These are phyloP conservation scores for Cheilosia scutellata DNA, from an alignment of 2,888 invertebrate species.

Conservation along the genomic window DNA sequence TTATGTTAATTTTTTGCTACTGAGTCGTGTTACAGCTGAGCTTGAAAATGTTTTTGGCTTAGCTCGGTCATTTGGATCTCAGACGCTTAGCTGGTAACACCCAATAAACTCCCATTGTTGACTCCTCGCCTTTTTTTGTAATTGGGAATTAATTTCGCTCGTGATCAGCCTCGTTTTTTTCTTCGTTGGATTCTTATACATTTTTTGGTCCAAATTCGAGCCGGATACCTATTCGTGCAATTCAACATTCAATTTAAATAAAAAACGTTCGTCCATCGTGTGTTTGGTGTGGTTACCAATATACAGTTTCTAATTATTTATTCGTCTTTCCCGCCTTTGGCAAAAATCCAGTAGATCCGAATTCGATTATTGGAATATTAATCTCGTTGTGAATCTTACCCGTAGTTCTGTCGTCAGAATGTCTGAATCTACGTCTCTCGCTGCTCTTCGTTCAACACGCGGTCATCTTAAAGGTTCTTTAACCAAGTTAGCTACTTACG, in stretches of 20 bases:
- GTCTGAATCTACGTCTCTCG: not conserved
- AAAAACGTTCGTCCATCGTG: not conserved
- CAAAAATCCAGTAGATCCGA: not conserved
- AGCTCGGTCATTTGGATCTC: no score
- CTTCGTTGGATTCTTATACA: no score
- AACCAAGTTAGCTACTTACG: not conserved
- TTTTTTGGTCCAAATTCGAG: constrained; percentile 6
- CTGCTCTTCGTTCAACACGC: constrained; percentile 12
- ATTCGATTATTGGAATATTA: not conserved
- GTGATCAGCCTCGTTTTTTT: no score
- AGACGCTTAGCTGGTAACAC: no score
- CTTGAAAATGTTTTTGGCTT: no score
- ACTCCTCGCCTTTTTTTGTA: no score
- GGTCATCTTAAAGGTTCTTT: constrained; percentile 6
- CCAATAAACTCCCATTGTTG: no score
- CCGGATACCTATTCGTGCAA: not conserved
- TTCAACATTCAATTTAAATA: not conserved
- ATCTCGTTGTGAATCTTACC: not conserved
- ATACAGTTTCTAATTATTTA: not conserved
- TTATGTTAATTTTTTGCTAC: no score
- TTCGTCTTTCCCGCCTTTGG: not conserved
- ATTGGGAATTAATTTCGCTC: no score
- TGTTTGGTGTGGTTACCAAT: not conserved
- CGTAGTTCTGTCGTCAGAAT: not conserved
- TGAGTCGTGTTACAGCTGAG: no score